Base-by-base conservation (phyloP, 2,888 invertebrate species). In the Mesorhabditis spiculigera region DNA sequence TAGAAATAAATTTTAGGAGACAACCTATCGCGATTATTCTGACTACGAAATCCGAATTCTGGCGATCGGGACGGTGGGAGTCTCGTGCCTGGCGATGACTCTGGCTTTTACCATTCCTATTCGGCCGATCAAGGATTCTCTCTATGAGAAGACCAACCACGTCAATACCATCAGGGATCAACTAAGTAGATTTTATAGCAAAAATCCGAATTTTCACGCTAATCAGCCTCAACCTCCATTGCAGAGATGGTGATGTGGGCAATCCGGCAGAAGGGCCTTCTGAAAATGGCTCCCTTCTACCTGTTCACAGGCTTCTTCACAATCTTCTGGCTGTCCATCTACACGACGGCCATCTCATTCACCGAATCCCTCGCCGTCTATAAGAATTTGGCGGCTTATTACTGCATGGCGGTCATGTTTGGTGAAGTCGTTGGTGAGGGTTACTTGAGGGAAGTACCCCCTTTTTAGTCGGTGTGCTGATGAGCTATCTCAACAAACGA, bases 311-410 rank as follows among this genome's bases (percentile, higher is more conserved):
- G 58, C 8, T 13, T 50, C 58, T 66, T n/a, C 58, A 65, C 64
- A 64, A 43, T 65, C 5, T 62, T 69, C 66, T 70, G 63, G 67
- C 63, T 78, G 10, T 71, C 76, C 4, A 72, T 79, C 58, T 75
- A 75, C 58, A 75, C 79, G 6, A 79, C 79, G 5, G 71, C 77
- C 2, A 69, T 79, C 62, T 75, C 71, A 58, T 79, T 79, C 70
- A 77, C 71, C 4, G 58, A 50, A 13, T 50, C 58, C n/a, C 58
- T 50, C 8, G 8, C 58, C 8, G 58, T 13, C n/a, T n/a, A 50
- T 10, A 50, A 50, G n/a, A 50, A 50, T n/a, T n/a, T 50, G 8
- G 58, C n/a, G 10, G 58, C 58, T 50, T 50, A 50, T 50, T 10
- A 13, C n/a, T 50, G 58, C 58, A 50, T 50, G 58, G 58, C 10